Base-by-base conservation (phyloP, 2,888 invertebrate species). In the Sylvicola cinctus region DNA sequence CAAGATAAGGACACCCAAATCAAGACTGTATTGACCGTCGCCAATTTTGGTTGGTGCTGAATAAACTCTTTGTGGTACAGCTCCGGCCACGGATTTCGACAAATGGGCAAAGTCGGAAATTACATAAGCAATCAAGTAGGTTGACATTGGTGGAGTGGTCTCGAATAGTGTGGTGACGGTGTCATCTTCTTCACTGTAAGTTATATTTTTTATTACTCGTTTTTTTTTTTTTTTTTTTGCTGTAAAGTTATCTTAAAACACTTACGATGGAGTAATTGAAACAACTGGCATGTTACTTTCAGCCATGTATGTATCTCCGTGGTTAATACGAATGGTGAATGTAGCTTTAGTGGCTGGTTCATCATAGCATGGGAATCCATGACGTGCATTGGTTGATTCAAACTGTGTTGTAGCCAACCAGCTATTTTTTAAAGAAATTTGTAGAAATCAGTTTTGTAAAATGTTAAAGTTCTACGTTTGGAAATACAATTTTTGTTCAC, bases 51-150 rank as follows among this genome's bases (percentile, higher is more conserved):
- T 51, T 2, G 50, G 47, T 20, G 51, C 50, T 0, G 54, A 50
- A 41, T 43, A 56, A 3, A 55, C 49, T 14, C 52, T 44, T 35
- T 57, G 54, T 0, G 44, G 14, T 49, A 35, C 14, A 23, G 16
- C 20, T 27, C 29, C 6, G 13, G 3, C n/a, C 11, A n/a, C 8
- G 20, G 13, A 26, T 13, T 47, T 48, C 4, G 44, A 43, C 3
- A 48, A 41, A 11, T 30, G 43, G 11, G 47, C 48, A 42, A 69
- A 68, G 43, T 66, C 61, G 2, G 69, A 70, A 1, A 88, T 73
- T 11, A 80, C 63, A 49, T 81, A 81, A 0, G 85, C 85, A 3
- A 84, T 61, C 10, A 85, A 60, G 46, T 90, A 88, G 0, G 78
- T 64, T 5, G 81, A 72, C 80, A 84, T 84, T 12, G 60, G 54